These are phyloP conservation scores for Ypsolopha scabrella DNA, from an alignment of 2,888 invertebrate species.

Conservation along the genomic window DNA sequence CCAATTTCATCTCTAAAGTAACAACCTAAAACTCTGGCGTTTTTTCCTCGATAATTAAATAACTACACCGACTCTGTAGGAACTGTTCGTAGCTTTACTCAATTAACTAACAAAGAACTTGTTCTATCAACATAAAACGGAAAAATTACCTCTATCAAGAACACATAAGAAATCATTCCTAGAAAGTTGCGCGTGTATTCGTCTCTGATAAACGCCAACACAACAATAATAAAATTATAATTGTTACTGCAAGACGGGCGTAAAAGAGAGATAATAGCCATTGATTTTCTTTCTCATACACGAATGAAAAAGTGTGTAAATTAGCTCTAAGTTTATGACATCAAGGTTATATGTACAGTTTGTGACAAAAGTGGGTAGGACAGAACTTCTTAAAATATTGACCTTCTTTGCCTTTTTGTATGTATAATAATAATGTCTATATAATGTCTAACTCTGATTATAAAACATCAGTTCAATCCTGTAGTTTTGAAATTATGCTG, in stretches of 20 bases:
- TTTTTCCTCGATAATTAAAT: too few species aligned
- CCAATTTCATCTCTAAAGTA: too few species aligned
- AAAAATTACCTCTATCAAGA: not conserved
- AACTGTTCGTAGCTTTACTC: not conserved
- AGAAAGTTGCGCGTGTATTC: constrained; percentile 4
- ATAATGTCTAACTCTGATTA: too few species aligned
- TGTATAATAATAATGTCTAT: too few species aligned
- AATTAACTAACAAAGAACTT: not conserved
- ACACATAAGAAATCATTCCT: constrained; percentile 4
- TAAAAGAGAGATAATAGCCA: not conserved
- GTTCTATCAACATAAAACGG: not conserved
- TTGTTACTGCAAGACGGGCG: not conserved
- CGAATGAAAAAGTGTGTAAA: constrained; percentile 3
- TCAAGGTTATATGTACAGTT: not conserved
- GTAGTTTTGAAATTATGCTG: too few species aligned
- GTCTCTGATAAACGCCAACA: not conserved
- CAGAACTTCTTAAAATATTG: too few species aligned
- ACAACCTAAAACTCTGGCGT: too few species aligned
- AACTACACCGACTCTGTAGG: not conserved
- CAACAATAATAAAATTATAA: not conserved
- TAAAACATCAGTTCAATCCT: too few species aligned
- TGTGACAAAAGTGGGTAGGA: not conserved
- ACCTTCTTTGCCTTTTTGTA: too few species aligned
- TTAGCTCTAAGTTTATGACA: constrained; percentile 3
- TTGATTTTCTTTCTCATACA: not conserved